These are phyloP conservation scores for Aleadryas rufinucha DNA, from an alignment of 2,113 vertebrate species.

Conservation along the genomic window DNA sequence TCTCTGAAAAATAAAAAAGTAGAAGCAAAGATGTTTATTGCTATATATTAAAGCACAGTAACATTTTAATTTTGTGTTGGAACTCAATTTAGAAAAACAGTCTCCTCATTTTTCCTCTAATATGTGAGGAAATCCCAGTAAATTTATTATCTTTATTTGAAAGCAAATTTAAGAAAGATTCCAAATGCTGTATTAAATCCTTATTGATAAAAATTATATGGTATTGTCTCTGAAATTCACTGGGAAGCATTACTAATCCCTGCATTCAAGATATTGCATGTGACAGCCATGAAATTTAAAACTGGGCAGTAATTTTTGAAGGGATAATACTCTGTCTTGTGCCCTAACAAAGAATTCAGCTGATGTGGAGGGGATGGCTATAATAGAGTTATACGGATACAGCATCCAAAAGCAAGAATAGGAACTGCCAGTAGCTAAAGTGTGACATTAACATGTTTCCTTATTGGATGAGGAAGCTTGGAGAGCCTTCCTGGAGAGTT, in stretches of 20 bases:
- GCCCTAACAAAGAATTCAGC: not conserved
- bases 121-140: not conserved
- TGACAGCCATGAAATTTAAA: slow-evolving; percentile 33
- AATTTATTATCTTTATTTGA: not conserved
- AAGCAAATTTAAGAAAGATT: not conserved
- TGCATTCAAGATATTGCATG: not conserved
- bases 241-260: not conserved
- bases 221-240: not conserved
- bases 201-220: not conserved
- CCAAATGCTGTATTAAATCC: not conserved
- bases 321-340: not conserved
- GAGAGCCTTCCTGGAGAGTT: not conserved
- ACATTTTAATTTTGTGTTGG: not conserved
- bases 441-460: not conserved
- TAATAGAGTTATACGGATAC: not conserved
- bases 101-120: not conserved
- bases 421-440: not conserved
- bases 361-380: not conserved
- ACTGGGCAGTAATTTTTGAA: not conserved
- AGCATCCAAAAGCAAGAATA: not conserved
- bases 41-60: not conserved
- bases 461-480: not conserved
- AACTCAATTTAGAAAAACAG: not conserved
- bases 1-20: not conserved
- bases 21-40: not conserved